Evolutionary conservation across 2,113 vertebrate species (phyloP), one percentile per base, ranked within the genome.

Genomic region (Scolopax mira): DNA sequence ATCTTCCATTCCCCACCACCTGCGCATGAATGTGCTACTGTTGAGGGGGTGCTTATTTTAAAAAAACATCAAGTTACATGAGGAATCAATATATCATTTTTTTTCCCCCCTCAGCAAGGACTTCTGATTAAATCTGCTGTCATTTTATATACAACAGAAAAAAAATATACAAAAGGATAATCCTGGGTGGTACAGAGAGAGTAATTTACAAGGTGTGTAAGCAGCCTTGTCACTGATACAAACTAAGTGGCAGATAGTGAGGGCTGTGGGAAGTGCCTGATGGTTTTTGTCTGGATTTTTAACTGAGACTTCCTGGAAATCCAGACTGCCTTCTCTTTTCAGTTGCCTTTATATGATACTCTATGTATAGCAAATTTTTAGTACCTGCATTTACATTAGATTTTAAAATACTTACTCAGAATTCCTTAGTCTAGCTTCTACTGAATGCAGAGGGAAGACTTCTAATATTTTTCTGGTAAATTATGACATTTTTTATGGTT

Each of bases 71-170:
- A 44, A 85, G 25, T 66, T 42, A 42, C 70, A 65, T 6, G 80
- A 92, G 41, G 92, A 86, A 64, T 33, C 37, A 37, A 37, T 72
- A 46, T 51, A 60, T 77, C 91, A 92, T 86, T 90, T 90, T 55
- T 69, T 73, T 93, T 94, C 95, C 93, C 80, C 95, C 94, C 80
- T 80, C 81, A 93, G 88, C 74, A 46, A 77, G n/a, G 72, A 55
- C 30, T 89, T 94, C 35, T 57, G n/a, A 62, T 65, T 74, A 73
- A 75, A 48, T 41, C 42, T 89, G n/a, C 41, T 79, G 46, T 52
- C 37, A 55, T 49, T 84, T 72, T 77, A 54, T 44, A 65, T 5
- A 12, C 17, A 81, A 41, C 31, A 62, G 60, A 28, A 89, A 74
- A 81, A 83, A 74, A 60, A 6, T 9, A 52, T 10, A 52, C 5